Conservation (phyloP, 1,140 invertebrate species). For the Gryllus bimaculatus region DNA sequence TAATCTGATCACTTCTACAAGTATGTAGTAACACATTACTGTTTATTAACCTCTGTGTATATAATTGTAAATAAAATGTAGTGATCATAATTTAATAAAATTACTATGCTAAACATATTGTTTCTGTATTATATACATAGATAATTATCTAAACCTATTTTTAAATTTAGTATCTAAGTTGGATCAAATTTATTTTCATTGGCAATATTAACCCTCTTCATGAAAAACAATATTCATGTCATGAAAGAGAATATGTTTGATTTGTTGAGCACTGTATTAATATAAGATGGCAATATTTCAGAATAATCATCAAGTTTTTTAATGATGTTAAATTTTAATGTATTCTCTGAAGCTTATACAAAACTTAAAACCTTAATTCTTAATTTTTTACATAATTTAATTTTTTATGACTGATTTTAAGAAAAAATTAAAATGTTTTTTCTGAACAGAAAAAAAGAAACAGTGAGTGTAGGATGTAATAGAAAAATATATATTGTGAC, state of each 20-base stretch:
- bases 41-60: background rate
- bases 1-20: background rate
- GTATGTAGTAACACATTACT: background rate
- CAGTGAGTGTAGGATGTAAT: too few species aligned
- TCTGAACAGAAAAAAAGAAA: too few species aligned
- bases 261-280: constrained; percentile 5
- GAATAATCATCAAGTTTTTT: background rate
- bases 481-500: too few species aligned
- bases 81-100: background rate
- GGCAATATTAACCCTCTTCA: constrained; percentile 1
- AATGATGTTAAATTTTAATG: background rate
- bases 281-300: background rate
- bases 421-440: background rate
- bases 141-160: background rate
- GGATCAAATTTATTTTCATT: background rate
- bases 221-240: background rate
- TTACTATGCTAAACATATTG: background rate
- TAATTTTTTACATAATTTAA: background rate
- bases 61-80: background rate
- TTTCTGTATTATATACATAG: background rate
- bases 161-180: background rate
- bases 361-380: background rate
- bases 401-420: background rate
- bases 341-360: background rate
- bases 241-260: background rate